phyloP scores from a whole-genome alignment of 2,888 invertebrate species.

The Anthrax anthrax region DNA sequence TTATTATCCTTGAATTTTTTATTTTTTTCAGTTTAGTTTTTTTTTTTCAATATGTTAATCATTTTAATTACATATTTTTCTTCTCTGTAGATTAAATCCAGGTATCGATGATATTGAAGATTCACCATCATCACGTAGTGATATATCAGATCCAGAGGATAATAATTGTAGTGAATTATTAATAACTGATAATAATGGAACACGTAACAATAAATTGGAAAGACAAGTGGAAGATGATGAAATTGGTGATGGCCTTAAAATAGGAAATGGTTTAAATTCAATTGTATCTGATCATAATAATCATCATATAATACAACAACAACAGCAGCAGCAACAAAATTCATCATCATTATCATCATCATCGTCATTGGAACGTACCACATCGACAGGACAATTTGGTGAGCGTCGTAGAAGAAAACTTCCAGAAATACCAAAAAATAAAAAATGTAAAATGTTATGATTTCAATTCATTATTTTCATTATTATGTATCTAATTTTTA shows the following conservation, averaged over 20 bases:
- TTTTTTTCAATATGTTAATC: no score
- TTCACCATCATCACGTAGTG: conserved; percentile 62
- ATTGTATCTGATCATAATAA: neutral
- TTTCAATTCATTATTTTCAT: no score
- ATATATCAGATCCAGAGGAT: conserved; percentile 50
- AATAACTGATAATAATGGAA: neutral
- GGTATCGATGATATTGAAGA: conserved; percentile 70
- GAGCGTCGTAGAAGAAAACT: conserved; percentile 67
- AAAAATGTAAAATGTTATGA: conserved; percentile 58
- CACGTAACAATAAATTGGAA: neutral
- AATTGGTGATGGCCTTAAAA: conserved; percentile 32
- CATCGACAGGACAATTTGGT: conserved; percentile 11
- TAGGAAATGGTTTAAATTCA: conserved; percentile 12
- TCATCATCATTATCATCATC: no score
- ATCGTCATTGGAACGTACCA: conserved; percentile 10
- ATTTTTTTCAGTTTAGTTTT: no score
- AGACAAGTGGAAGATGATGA: conserved; percentile 35
- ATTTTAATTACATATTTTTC: neutral
- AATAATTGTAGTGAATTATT: conserved; percentile 21
- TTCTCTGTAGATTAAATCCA: conserved; percentile 60
- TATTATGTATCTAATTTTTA: no score
- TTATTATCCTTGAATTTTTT: no score
- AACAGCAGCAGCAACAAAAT: neutral
- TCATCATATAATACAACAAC: neutral
- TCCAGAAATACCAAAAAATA: conserved; percentile 80